Base-by-base conservation (phyloP, 2,113 vertebrate genomes). In the Prunella himalayana region DNA sequence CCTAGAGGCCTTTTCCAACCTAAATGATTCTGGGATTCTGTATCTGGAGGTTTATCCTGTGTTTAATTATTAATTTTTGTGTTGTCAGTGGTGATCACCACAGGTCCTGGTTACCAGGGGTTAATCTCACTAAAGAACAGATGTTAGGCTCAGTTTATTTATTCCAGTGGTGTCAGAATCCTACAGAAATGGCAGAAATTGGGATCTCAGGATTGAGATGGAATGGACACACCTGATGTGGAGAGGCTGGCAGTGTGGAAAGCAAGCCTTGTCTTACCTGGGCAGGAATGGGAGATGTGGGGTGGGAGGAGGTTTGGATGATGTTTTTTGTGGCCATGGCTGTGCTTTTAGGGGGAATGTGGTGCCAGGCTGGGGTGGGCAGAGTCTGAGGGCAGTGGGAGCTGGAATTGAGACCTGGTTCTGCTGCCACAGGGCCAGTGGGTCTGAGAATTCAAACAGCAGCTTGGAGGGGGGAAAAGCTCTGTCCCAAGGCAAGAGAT, bases 331-430 rank as follows among this genome's bases (percentile, higher is more conserved):
- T 68, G 53, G 8, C 12, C 33, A 5, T 11, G 72, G 4, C 11
- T 1, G 1, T 13, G 54, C 6, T n/a, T 78, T 68, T 37, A 3
- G 10, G 39, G 56, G 15, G 2, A 11, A 19, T 2, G 6, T 15
- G 22, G 82, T 6, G 59, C 11, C 2, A 2, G 50, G 66, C 23
- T 88, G 75, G 65, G 19, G 2, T 3, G 27, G n/a, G 64, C 2
- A 9, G n/a, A 3, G 45, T 1, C 22, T 35, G 71, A 63, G 54
- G 76, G 24, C 30, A 31, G 1, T 2, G 37, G 56, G 27, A 19
- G 19, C 23, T 27, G 51, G n/a, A 39, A 54, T 1, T 6, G 35
- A 15, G 65, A 11, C 54, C 10, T 28, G 47, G 13, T 12, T 21
- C 19, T 28, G 39, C 14, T 23, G 42, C 27, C 1, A 10, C 6